A percentile compares a stretch with the other conserved stretches of the same genome.
Conservation (phyloP, 2,797 vertebrate genomes). For the Melanotaenia trifasciata region DNA sequence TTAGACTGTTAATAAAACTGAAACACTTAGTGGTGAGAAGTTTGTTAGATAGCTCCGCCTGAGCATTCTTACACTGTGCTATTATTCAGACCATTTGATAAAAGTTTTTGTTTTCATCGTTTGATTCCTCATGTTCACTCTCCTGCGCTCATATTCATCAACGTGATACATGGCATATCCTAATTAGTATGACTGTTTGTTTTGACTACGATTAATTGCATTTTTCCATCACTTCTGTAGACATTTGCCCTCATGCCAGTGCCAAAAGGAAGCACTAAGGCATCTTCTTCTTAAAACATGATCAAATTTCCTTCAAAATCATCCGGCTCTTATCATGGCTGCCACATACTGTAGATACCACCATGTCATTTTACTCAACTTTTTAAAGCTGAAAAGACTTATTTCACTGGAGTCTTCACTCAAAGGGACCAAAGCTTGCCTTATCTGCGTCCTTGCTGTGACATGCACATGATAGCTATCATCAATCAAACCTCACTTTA, state of each 20-base stretch:
- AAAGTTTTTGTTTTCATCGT: background rate
- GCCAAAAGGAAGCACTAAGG: background rate
- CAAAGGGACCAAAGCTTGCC: background rate
- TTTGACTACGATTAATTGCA: background rate
- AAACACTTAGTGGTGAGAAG: background rate
- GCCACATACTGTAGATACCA: no score
- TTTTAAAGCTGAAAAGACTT: background rate
- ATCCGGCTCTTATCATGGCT: no score
- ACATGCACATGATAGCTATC: slow-evolving; percentile 1
- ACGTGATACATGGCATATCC: background rate
- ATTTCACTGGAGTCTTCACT: background rate
- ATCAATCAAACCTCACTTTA: slow-evolving; percentile 19
- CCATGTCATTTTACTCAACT: background rate
- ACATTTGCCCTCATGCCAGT: background rate
- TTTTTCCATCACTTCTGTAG: background rate
- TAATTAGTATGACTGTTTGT: background rate
- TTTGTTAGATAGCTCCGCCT: background rate
- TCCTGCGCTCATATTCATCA: background rate
- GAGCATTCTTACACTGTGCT: background rate
- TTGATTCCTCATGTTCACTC: background rate
- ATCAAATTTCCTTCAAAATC: no score
- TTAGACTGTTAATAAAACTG: slow-evolving; percentile 54
- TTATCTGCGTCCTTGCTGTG: slow-evolving; percentile 3
- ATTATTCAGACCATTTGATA: background rate
- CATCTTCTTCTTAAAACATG: no score